These are phyloP conservation scores for Hapalemur alaotrensis DNA, from an alignment of 2,797 vertebrate species.

Conservation along the genomic window DNA sequence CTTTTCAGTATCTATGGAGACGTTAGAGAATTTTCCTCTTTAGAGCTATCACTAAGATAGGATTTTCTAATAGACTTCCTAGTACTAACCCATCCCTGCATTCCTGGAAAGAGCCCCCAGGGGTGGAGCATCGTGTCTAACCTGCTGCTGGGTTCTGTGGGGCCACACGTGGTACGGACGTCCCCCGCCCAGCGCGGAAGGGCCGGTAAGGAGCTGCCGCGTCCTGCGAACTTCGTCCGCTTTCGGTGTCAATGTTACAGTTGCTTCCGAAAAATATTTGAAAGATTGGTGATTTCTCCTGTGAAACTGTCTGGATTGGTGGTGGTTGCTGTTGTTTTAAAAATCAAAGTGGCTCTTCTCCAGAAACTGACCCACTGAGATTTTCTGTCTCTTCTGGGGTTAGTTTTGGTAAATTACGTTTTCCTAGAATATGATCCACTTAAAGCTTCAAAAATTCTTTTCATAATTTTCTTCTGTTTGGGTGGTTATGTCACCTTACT, in stretches of 20 bases:
- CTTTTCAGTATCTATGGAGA: not conserved
- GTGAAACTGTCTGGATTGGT: too few relatives aligned
- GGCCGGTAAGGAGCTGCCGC: not conserved
- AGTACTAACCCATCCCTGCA: not conserved
- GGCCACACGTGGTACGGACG: not conserved
- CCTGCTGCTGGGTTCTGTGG: accelerated
- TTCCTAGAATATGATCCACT: not conserved
- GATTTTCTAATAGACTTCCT: not conserved
- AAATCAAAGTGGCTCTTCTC: not conserved
- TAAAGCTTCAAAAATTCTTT: not conserved
- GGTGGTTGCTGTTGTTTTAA: not conserved
- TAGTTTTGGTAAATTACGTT: not conserved
- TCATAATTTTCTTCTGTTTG: accelerated
- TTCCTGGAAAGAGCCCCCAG: too few relatives aligned
- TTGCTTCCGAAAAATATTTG: not conserved
- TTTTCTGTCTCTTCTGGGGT: not conserved
- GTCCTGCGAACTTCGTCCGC: too few relatives aligned
- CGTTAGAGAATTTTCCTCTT: not conserved
- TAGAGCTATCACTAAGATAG: not conserved
- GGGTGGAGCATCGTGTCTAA: accelerated
- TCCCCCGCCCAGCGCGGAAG: not conserved
- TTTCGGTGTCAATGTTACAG: not conserved
- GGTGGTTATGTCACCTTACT: not conserved
- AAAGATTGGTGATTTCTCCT: not conserved
- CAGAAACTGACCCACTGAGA: not conserved